Conservation (phyloP, 2,888 invertebrate genomes). For the Ctena decussata region DNA sequence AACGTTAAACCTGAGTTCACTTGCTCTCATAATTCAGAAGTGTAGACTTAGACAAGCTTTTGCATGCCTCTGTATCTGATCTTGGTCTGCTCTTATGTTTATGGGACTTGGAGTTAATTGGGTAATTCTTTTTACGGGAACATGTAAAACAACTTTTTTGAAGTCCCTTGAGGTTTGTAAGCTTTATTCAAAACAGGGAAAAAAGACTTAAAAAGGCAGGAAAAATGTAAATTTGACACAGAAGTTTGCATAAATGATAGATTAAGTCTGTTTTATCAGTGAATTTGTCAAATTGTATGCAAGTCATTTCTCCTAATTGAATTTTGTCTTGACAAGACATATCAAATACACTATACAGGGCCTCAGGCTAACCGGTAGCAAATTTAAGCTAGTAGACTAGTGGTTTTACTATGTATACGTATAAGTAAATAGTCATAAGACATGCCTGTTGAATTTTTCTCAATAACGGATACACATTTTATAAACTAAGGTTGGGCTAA, state of each 20-base stretch:
- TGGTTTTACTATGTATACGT: neutral
- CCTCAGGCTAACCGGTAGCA: neutral
- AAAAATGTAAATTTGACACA: neutral
- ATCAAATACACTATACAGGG: neutral
- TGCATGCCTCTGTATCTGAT: too few relatives aligned
- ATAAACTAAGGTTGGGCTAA: slow-evolving; percentile 5
- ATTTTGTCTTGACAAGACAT: neutral
- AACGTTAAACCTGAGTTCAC: too few relatives aligned
- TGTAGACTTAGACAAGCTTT: too few relatives aligned
- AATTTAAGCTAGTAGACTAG: too few relatives aligned
- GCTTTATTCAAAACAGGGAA: too few relatives aligned
- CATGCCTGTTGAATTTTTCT: neutral
- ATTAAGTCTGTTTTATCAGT: neutral
- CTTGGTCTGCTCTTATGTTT: too few relatives aligned
- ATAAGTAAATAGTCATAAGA: neutral
- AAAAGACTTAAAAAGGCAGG: too few relatives aligned
- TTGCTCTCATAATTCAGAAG: too few relatives aligned
- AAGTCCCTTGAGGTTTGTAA: too few relatives aligned
- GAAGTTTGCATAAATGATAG: neutral
- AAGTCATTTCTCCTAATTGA: neutral
- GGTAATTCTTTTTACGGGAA: too few relatives aligned
- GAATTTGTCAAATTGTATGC: neutral
- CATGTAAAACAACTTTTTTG: too few relatives aligned
- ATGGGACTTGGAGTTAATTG: too few relatives aligned
- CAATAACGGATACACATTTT: neutral